phyloP scores from a whole-genome alignment of 2,888 invertebrate genomes.

The Tetramorium bicarinatum region DNA sequence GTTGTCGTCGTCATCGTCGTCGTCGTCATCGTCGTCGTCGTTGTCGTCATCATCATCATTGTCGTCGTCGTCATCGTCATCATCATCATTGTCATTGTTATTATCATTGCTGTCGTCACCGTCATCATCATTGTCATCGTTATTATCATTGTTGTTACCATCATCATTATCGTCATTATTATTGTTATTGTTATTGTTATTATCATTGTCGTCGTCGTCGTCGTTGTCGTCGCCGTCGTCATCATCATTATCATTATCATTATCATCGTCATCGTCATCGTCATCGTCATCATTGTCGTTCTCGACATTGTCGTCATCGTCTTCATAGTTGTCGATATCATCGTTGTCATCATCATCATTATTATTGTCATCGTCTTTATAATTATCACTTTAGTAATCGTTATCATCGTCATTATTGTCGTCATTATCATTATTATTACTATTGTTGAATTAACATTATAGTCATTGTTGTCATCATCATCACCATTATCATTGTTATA shows the following conservation, averaged over 20 bases:
- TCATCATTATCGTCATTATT: not conserved
- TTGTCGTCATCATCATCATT: not conserved
- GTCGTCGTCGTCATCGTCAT: not conserved
- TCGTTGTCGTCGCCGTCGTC: too few relatives aligned
- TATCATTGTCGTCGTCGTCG: too few relatives aligned
- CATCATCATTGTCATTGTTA: slow-evolving; percentile 16
- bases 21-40: not conserved
- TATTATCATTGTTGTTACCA: slow-evolving; percentile 1
- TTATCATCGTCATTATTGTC: not conserved
- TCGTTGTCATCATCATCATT: not conserved
- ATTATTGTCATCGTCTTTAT: too few relatives aligned
- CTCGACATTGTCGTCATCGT: too few relatives aligned
- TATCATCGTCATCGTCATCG: too few relatives aligned
- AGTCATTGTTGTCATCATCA: not conserved
- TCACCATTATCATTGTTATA: slow-evolving; percentile 24
- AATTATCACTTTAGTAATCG: not conserved
- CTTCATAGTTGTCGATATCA: too few relatives aligned
- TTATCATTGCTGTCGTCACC: not conserved
- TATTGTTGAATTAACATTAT: too few relatives aligned
- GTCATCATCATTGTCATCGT: slow-evolving; percentile 9
- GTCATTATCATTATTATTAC: not conserved
- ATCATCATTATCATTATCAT: too few relatives aligned
- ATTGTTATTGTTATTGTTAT: not conserved
- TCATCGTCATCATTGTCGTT: too few relatives aligned
- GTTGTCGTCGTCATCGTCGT: slow-evolving; percentile 45